phyloP scores from a whole-genome alignment of 2,888 invertebrate species.

The Aspidiotus rigidus region DNA sequence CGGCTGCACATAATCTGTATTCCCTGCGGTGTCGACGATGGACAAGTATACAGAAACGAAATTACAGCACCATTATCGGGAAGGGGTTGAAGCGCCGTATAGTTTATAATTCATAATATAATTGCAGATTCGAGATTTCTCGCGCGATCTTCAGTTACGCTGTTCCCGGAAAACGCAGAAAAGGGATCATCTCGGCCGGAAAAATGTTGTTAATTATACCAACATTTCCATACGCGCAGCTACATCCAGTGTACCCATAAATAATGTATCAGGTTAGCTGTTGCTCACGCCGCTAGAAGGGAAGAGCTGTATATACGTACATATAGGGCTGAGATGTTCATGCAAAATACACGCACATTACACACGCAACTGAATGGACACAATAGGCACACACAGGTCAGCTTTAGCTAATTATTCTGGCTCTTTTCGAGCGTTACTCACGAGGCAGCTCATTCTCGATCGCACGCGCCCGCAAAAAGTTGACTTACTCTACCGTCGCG shows the following conservation, averaged over 20 bases:
- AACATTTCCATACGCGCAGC: not conserved
- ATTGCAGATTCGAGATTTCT: slow-evolving; percentile 10
- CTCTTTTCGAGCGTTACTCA: slow-evolving; percentile 4
- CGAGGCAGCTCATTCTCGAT: no score
- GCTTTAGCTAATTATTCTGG: not conserved
- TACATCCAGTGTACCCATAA: not conserved
- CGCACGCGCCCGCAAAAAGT: no score
- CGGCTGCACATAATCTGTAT: no score
- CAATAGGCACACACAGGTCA: not conserved
- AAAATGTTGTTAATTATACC: slow-evolving; percentile 28
- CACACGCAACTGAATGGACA: no score
- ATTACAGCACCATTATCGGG: slow-evolving; percentile 19
- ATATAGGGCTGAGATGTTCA: no score
- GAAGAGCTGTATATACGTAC: no score
- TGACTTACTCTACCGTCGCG: no score
- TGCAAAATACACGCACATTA: no score
- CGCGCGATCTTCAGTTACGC: not conserved
- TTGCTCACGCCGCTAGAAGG: slow-evolving; percentile 1
- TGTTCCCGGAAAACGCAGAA: not conserved
- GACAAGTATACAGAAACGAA: slow-evolving; percentile 14
- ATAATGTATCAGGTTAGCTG: slow-evolving; percentile 23
- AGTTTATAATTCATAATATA: slow-evolving; percentile 29
- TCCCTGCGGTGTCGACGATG: no score
- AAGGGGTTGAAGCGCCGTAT: slow-evolving; percentile 15
- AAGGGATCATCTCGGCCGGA: slow-evolving; percentile 9